These are phyloP conservation scores for Psilopogon haemacephalus DNA, from an alignment of 2,113 vertebrate genomes.

Conservation along the genomic window DNA sequence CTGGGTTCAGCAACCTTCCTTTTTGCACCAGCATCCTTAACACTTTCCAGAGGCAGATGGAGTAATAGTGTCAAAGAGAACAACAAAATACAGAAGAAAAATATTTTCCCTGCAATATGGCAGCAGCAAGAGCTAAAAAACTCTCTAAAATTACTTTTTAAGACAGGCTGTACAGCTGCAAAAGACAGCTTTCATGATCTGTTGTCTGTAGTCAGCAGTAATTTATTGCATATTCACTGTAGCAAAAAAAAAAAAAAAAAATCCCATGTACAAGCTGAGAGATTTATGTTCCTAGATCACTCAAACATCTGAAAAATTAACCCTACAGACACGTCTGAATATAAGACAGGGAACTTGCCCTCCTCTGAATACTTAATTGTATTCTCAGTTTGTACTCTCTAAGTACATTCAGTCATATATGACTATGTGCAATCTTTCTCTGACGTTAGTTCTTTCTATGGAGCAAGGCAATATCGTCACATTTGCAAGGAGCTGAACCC, in stretches of 20 bases:
- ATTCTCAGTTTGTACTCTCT: neutral
- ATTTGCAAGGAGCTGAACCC: neutral
- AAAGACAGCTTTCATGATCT: neutral
- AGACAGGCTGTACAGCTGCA: slow-evolving; percentile 8
- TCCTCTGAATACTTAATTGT: neutral
- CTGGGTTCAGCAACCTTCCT: neutral
- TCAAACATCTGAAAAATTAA: slow-evolving; percentile 16
- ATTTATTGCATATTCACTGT: slow-evolving; percentile 23
- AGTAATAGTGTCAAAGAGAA: neutral
- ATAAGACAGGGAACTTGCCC: neutral
- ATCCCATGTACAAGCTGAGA: neutral
- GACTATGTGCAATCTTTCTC: neutral
- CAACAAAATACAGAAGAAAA: neutral
- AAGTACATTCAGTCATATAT: neutral
- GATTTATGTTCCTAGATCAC: neutral
- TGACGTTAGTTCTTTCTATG: neutral
- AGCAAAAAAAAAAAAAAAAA: neutral
- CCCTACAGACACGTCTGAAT: neutral
- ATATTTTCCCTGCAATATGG: neutral
- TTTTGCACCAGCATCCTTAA: neutral
- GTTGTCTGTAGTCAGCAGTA: neutral
- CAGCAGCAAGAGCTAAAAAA: neutral
- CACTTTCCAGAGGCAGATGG: neutral
- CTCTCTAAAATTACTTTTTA: neutral
- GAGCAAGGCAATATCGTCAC: neutral